These are phyloP conservation scores for Dinocampus coccinellae DNA, from an alignment of 2,888 invertebrate species.

Conservation along the genomic window DNA sequence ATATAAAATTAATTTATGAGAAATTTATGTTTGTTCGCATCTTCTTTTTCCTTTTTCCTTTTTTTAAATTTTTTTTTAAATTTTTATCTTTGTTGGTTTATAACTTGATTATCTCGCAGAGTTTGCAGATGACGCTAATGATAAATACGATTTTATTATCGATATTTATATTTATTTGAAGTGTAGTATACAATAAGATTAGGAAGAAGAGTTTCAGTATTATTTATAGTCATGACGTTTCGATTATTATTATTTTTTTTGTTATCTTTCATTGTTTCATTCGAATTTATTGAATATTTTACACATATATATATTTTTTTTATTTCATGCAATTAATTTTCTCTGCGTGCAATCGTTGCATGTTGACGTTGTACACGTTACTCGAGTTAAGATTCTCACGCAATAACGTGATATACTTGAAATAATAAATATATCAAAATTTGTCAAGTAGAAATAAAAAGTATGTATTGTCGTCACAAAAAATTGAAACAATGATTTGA, in stretches of 20 bases:
- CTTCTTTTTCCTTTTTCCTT: not conserved
- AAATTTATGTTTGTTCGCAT: not conserved
- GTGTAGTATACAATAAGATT: not conserved
- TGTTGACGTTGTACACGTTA: not conserved
- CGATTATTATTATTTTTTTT: not conserved
- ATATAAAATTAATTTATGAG: not conserved
- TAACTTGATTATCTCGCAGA: not conserved
- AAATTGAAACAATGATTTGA: not conserved
- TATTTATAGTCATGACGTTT: not conserved
- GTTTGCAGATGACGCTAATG: not conserved
- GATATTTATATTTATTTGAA: not conserved
- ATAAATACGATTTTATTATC: not conserved
- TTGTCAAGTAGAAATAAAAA: too few species aligned
- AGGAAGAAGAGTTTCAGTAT: not conserved
- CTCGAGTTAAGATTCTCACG: conserved; percentile 7
- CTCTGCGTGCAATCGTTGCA: not conserved
- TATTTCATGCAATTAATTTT: conserved; percentile 2
- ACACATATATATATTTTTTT: too few species aligned
- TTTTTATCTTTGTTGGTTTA: not conserved
- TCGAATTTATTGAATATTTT: too few species aligned
- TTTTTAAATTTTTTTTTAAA: too few species aligned
- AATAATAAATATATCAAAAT: too few species aligned
- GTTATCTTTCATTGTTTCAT: too few species aligned
- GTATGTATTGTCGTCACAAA: too few species aligned
- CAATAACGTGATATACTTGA: too few species aligned